Evolutionary conservation across 30 jellyfish, hydroid and myxozoan genomes (phyloP).

Genomic region (Hydractinia echinata): DNA sequence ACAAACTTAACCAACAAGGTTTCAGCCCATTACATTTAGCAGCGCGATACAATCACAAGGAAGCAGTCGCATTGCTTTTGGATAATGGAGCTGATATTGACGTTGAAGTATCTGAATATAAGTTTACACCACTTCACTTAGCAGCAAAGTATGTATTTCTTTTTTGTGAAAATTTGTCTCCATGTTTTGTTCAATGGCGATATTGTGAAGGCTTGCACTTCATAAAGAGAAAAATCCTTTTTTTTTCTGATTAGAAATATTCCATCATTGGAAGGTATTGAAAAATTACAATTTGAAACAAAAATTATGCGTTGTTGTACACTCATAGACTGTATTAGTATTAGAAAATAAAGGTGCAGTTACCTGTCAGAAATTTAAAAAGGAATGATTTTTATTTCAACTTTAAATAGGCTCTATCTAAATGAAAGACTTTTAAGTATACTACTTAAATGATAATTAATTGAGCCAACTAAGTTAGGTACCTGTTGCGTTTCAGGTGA

Average conservation of each 20-base stretch:
- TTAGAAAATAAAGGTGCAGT: no score
- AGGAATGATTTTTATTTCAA: no score
- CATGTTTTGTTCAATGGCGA: background rate
- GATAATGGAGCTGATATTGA: slow-evolving; percentile 64
- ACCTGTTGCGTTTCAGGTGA: no score
- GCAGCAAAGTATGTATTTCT: slow-evolving; percentile 73
- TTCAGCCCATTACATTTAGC: slow-evolving; percentile 84
- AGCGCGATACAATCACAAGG: slow-evolving; percentile 61
- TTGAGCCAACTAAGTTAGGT: no score
- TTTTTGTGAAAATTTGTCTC: background rate
- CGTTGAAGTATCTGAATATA: slow-evolving; percentile 52
- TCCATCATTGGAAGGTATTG: no score
- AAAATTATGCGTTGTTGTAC: no score
- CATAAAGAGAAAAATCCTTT: background rate
- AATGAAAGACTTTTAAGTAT: no score
- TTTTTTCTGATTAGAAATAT: background rate
- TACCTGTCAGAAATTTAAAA: no score
- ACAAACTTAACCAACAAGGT: slow-evolving; percentile 51
- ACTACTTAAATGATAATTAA: no score
- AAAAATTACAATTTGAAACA: no score
- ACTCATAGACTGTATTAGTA: no score
- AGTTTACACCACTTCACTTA: slow-evolving; percentile 70
- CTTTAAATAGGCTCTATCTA: no score
- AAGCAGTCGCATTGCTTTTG: slow-evolving; percentile 36
- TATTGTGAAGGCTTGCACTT: background rate